Evolutionary conservation across 2,888 invertebrate species (phyloP), one percentile per base, ranked within the genome.

Genomic region (Cartodere bifasciata): DNA sequence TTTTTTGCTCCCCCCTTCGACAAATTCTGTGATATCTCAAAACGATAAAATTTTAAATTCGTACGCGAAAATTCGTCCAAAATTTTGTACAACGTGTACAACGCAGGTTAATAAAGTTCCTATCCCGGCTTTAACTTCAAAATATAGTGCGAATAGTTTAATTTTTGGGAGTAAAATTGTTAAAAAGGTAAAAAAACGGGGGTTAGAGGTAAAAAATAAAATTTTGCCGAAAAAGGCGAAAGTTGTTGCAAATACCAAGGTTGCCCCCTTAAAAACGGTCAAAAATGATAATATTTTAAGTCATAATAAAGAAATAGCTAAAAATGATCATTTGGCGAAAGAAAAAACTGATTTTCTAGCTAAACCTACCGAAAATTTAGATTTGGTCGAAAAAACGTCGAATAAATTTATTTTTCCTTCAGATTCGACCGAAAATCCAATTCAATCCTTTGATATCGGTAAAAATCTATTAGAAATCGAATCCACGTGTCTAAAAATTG

Each of bases 61-160:
- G 10, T 13, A 9, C 10, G 6, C 13, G 12, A 3, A 4, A n/a
- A 23, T 23, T 13, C 7, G 10, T 13, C 24, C 24, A 10, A n/a
- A 26, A 16, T 16, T 14, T 12, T 52, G 48, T 28, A 29, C 52
- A 11, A 59, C 60, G 2, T 47, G 43, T 38, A 58, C 60, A 2
- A 58, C 58, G 3, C 60, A 58, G 39, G 49, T 56, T 4, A 61
- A 59, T 46, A 62, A 60, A 46, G 52, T 62, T 13, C 60, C 60
- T 5, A 62, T 63, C 31, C 58, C 61, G 4, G 56, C 60, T 2
- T 43, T 59, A 27, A 50, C 53, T 4, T 54, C 57, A 9, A 43
- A 43, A 15, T 55, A 53, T 42, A 47, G 46, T 11, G 11, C 10
- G 12, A 29, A 5, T 7, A 11, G n/a, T 9, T 28, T 13, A 12